These are phyloP conservation scores for Onychomys leucogaster DNA, from an alignment of 2,797 vertebrate genomes.

Conservation along the genomic window DNA sequence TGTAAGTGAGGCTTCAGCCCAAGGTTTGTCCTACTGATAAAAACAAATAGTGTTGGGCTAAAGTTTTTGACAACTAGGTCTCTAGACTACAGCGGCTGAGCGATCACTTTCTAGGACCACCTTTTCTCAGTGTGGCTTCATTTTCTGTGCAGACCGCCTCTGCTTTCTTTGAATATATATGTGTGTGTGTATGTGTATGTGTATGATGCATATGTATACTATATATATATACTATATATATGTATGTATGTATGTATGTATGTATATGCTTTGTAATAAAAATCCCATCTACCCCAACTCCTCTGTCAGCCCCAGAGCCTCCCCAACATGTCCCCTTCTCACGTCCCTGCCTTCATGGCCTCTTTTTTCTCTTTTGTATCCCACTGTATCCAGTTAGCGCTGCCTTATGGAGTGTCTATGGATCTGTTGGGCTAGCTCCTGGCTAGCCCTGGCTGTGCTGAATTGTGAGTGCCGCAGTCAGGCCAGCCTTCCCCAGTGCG, in stretches of 20 bases:
- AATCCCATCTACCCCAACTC: neutral
- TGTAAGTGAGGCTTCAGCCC: neutral
- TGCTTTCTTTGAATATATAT: neutral
- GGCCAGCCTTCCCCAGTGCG: neutral
- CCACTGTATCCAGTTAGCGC: neutral
- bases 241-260: neutral
- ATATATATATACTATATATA: neutral
- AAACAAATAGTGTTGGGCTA: neutral
- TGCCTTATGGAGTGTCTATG: neutral
- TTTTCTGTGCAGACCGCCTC: neutral
- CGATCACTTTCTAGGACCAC: neutral
- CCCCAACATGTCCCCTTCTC: neutral
- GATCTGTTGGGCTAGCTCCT: neutral
- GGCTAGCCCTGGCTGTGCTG: too few species aligned
- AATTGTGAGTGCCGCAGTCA: rapidly evolving
- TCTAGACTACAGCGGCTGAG: neutral
- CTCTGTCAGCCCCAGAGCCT: neutral
- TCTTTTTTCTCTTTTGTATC: neutral
- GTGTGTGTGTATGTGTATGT: neutral
- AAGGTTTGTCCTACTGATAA: neutral
- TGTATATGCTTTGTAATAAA: neutral
- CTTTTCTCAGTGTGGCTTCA: neutral
- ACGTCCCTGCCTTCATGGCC: neutral
- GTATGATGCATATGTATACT: neutral
- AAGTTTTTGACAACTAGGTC: neutral